Evolutionary conservation across 2,888 invertebrate genomes (phyloP).

Genomic region (Rhimphoctona megacephalus): DNA sequence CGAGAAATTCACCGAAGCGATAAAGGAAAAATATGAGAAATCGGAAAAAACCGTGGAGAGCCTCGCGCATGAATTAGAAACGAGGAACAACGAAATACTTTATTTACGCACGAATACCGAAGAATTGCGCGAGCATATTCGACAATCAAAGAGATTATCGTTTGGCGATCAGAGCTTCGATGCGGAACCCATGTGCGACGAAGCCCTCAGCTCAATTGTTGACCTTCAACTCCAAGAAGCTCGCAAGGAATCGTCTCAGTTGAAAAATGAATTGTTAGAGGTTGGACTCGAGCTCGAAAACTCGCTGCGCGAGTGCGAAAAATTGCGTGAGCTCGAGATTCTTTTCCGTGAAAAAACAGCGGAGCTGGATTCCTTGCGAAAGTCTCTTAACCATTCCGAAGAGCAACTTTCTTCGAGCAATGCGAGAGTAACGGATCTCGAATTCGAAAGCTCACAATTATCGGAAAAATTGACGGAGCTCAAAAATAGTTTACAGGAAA

Average conservation of each 20-base stretch:
- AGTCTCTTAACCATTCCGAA: not conserved
- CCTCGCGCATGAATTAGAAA: conserved; percentile 74
- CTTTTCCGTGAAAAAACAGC: not conserved
- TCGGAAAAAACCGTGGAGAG: conserved; percentile 75
- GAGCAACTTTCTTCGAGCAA: conserved; percentile 11
- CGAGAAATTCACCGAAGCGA: conserved; percentile 67
- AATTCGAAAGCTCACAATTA: conserved; percentile 41
- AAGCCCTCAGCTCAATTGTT: conserved; percentile 80
- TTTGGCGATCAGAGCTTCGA: conserved; percentile 80
- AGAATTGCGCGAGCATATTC: conserved; percentile 77
- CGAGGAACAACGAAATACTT: conserved; percentile 78
- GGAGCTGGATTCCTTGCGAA: conserved; percentile 22
- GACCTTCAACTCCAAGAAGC: conserved; percentile 84
- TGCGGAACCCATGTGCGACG: conserved; percentile 75
- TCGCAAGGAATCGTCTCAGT: conserved; percentile 78
- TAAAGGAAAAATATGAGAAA: conserved; percentile 75
- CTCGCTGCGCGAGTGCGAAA: conserved; percentile 39
- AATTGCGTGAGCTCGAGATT: conserved; percentile 38
- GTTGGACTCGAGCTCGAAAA: conserved; percentile 56
- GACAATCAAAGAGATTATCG: conserved; percentile 73
- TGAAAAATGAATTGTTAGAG: conserved; percentile 67
- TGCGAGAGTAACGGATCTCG: conserved; percentile 19
- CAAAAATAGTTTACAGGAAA: conserved; percentile 57
- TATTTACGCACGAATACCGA: conserved; percentile 78
- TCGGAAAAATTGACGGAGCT: conserved; percentile 49